Base-by-base conservation (phyloP, 2,888 invertebrate genomes). In the Syrphus vitripennis region DNA sequence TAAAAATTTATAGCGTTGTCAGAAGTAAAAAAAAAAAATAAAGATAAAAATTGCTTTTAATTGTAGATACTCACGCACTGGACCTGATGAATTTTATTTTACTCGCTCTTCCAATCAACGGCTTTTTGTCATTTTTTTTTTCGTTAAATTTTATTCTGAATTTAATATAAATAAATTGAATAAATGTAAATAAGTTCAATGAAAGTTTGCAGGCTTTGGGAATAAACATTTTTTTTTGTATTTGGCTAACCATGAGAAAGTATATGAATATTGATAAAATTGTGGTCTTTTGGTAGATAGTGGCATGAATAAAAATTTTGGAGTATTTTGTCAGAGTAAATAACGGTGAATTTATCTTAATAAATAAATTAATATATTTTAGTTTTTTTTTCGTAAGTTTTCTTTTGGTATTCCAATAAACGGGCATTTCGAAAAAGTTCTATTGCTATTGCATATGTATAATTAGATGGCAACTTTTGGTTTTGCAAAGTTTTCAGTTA, bases 61-160 rank as follows among this genome's bases (percentile, higher is more conserved):
- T 65, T 65, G 45, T 45, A 45, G 65, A 37, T 65, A 29, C 65
- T 65, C 65, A 65, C 65, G 65, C 65, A 65, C 19, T 63, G 65
- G 65, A 31, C 65, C 4, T 65, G 65, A 45, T 65, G 65, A 45
- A 65, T 65, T 65, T 65, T 65, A 45, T 65, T 65, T 65, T 6
- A 45, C 29, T 45, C 65, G 19, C 29, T 45, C 65, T 29, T 45
- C 45, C 65, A 65, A 65, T 65, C 65, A 65, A 31, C 65, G 45
- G 65, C 65, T 45, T 65, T 65, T 65, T 65, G 65, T 65, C 65
- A 65, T 65, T 65, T 65, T 65, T 65, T 65, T n/a, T n/a, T n/a
- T n/a, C n/a, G n/a, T n/a, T n/a, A n/a, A n/a, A n/a, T n/a, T n/a
- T n/a, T n/a, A n/a, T n/a, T 65, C 65, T 65, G 65, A 65, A 65